These are phyloP conservation scores for Aeoliscus strigatus DNA, from an alignment of 2,797 vertebrate species.

Conservation along the genomic window DNA sequence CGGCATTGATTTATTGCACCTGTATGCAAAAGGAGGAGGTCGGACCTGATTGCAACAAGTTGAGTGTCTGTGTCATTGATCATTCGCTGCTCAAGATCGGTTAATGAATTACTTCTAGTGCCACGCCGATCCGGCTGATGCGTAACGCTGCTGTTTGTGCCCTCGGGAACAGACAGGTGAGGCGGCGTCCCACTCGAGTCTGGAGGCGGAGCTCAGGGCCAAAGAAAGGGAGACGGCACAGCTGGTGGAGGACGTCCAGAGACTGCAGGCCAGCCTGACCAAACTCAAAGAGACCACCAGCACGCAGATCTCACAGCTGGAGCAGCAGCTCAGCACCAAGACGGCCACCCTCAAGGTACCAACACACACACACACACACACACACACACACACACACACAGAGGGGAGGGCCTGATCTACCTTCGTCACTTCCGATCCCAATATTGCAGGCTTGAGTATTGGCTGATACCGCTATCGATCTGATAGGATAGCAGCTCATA, in stretches of 20 bases:
- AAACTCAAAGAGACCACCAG: slow-evolving; percentile 91
- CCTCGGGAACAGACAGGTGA: slow-evolving; percentile 83
- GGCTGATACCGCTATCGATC: too few relatives aligned
- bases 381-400: background rate
- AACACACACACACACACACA: background rate
- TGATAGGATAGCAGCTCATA: too few relatives aligned
- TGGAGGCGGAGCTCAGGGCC: slow-evolving; percentile 92
- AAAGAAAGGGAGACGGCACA: slow-evolving; percentile 95
- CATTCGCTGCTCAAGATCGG: slow-evolving; percentile 9
- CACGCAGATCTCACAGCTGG: slow-evolving; percentile 91
- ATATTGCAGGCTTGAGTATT: too few relatives aligned
- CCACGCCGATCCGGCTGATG: background rate
- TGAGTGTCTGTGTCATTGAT: slow-evolving; percentile 11
- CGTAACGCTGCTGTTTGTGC: background rate
- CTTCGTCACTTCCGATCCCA: too few relatives aligned
- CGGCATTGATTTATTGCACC: slow-evolving; percentile 19
- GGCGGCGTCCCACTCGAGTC: slow-evolving; percentile 81
- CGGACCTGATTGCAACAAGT: background rate
- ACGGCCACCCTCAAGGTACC: slow-evolving; percentile 87
- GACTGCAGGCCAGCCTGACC: slow-evolving; percentile 96
- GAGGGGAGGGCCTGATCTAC: too few relatives aligned
- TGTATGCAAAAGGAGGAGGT: background rate
- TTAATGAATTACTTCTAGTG: slow-evolving; percentile 9
- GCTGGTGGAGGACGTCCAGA: slow-evolving; percentile 95
- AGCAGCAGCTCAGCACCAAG: slow-evolving; percentile 93